These are phyloP conservation scores for Zaprionus obscuricornis DNA, from an alignment of 2,888 invertebrate genomes.

Conservation along the genomic window DNA sequence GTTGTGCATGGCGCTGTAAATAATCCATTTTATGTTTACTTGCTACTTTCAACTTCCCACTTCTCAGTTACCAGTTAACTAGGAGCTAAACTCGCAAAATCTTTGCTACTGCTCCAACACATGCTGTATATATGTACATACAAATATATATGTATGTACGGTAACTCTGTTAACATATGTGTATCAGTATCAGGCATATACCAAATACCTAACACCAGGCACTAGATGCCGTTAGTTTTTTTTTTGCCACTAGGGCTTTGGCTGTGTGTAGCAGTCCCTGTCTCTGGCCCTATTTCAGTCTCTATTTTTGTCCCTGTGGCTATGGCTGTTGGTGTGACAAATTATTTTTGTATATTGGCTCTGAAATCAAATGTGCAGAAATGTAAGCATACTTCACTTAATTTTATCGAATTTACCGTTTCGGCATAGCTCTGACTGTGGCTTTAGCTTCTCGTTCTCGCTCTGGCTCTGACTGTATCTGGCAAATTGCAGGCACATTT, in stretches of 20 bases:
- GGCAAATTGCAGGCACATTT: constrained; percentile 3
- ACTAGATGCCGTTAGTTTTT: constrained; percentile 10
- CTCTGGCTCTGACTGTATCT: not conserved
- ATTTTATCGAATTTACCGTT: constrained; percentile 7
- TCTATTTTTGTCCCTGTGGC: constrained; percentile 21
- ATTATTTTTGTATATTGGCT: constrained; percentile 54
- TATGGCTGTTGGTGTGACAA: constrained; percentile 47
- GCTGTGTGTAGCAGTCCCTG: too few relatives aligned
- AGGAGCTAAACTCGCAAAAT: constrained; percentile 7
- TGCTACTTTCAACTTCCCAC: constrained; percentile 47
- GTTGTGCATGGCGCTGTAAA: constrained; percentile 73
- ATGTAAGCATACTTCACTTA: constrained; percentile 14
- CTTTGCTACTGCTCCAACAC: too few relatives aligned
- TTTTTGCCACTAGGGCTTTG: too few relatives aligned
- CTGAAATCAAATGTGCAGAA: constrained; percentile 47
- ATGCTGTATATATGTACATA: too few relatives aligned
- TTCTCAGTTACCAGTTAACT: constrained; percentile 12
- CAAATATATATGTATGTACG: constrained; percentile 24
- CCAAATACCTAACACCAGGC: constrained; percentile 9
- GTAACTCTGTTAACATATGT: constrained; percentile 6
- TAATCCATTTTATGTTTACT: constrained; percentile 69
- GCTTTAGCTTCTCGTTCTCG: too few relatives aligned
- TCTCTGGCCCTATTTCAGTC: too few relatives aligned
- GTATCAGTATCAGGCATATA: constrained; percentile 6
- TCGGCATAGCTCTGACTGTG: too few relatives aligned